These are phyloP conservation scores for Platygyra sinensis DNA, from an alignment of 64 coral and sea anemone genomes.

Conservation along the genomic window DNA sequence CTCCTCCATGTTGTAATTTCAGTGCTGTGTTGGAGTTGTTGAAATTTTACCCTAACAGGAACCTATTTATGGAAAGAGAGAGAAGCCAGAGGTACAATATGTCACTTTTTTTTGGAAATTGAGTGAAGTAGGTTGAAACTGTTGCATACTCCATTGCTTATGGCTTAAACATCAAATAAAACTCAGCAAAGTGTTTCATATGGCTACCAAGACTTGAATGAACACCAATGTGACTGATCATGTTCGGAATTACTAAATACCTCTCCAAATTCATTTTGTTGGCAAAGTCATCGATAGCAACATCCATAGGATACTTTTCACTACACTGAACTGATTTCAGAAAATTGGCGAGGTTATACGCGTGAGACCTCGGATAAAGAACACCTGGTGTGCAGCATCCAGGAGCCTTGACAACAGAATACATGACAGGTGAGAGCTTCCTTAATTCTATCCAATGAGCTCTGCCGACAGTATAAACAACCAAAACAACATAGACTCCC, in stretches of 20 bases:
- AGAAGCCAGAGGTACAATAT: not conserved
- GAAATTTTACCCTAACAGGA: too few relatives aligned
- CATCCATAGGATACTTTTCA: conserved; percentile 74
- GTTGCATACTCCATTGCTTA: not conserved
- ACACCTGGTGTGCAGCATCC: conserved; percentile 88
- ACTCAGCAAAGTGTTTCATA: conserved; percentile 74
- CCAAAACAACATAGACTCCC: conserved; percentile 13
- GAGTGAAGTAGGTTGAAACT: too few relatives aligned
- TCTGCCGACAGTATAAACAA: conserved; percentile 72
- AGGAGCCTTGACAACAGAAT: conserved; percentile 57
- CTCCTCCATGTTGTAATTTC: too few relatives aligned
- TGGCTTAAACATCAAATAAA: conserved; percentile 81
- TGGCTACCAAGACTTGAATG: conserved; percentile 76
- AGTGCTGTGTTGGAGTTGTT: too few relatives aligned
- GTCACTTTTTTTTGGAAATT: not conserved
- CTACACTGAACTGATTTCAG: conserved; percentile 59
- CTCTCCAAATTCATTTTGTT: conserved; percentile 30
- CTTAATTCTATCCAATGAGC: conserved; percentile 85
- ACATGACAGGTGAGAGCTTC: conserved; percentile 67
- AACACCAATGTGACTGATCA: conserved; percentile 81
- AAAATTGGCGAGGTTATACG: conserved; percentile 47
- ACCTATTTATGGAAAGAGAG: too few relatives aligned
- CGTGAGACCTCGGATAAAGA: conserved; percentile 56
- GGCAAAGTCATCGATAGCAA: conserved; percentile 85
- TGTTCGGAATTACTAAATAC: conserved; percentile 80